A percentile compares a stretch with the other conserved stretches of the same genome.
phyloP scores from a whole-genome alignment of 2,113 vertebrate species.

The zebrafish (Danio rerio) region DNA sequence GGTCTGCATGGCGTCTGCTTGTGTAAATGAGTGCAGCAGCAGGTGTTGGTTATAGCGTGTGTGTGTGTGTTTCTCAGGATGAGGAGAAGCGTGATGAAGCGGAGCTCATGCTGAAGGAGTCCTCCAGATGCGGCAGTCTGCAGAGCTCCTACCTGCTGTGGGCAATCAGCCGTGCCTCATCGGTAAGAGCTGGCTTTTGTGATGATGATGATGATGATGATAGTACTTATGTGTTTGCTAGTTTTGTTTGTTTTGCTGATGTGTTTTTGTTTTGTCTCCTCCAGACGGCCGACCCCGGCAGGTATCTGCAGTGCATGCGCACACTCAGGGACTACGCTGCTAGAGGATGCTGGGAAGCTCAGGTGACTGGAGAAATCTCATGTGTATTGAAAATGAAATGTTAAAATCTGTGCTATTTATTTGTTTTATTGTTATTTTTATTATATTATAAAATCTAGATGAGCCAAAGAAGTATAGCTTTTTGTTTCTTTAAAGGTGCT shows the following conservation, averaged over 20 bases:
- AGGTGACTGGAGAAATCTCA: conserved; percentile 74
- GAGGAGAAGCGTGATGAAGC: conserved; percentile 83
- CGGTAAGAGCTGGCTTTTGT: conserved; percentile 77
- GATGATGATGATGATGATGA: neutral
- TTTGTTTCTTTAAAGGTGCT: too few species aligned
- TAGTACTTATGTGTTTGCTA: too few species aligned
- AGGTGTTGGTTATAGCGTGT: neutral
- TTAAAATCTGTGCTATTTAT: too few species aligned
- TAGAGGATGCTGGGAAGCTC: conserved; percentile 97
- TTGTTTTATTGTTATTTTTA: neutral
- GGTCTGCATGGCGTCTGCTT: too few species aligned
- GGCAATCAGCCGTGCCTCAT: conserved; percentile 83
- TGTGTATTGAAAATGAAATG: too few species aligned
- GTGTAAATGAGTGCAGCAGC: too few species aligned
- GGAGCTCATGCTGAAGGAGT: conserved; percentile 84
- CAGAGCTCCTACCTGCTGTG: conserved; percentile 93
- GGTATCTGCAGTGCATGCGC: conserved; percentile 91
- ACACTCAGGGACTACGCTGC: conserved; percentile 91
- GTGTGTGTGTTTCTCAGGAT: conserved; percentile 73
- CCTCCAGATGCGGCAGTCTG: conserved; percentile 86
- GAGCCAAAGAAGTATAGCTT: too few species aligned
- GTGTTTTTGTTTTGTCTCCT: neutral
- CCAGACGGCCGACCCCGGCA: conserved; percentile 89
- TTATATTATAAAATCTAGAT: too few species aligned
- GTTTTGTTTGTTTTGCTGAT: conserved; percentile 1